phyloP scores from a whole-genome alignment of 2,797 vertebrate species.

The Sebastes nivosus region DNA sequence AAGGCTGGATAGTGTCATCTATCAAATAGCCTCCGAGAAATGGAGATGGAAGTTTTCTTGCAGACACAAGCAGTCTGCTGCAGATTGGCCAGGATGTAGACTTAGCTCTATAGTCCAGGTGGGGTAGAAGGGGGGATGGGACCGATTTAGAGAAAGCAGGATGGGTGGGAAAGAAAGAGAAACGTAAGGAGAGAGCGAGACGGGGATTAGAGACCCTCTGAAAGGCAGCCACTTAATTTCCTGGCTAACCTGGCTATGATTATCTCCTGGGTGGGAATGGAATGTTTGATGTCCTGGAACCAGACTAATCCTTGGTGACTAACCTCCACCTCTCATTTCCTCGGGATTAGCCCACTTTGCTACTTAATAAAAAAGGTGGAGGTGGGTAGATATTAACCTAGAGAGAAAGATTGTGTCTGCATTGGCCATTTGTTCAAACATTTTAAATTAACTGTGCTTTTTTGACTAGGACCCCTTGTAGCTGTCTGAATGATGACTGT shows the following conservation, averaged over 20 bases:
- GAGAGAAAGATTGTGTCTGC: constrained; percentile 5
- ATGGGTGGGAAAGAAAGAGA: constrained; percentile 60
- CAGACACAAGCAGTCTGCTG: constrained; percentile 57
- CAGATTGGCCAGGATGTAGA: constrained; percentile 23
- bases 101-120: constrained; percentile 38
- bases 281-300: constrained; percentile 85
- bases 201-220: constrained; percentile 66
- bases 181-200: constrained; percentile 66
- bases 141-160: constrained; percentile 24
- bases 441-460: background rate
- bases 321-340: constrained; percentile 92
- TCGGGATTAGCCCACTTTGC: constrained; percentile 84
- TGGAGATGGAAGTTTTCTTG: constrained; percentile 50
- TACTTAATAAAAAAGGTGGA: constrained; percentile 77
- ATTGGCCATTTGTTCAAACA: background rate
- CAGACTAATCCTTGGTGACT: constrained; percentile 86
- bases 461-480: background rate
- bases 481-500: background rate
- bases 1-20: constrained; percentile 27
- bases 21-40: constrained; percentile 41
- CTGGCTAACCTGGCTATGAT: constrained; percentile 83
- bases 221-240: constrained; percentile 82
- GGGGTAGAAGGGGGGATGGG: constrained; percentile 15
- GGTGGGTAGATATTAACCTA: constrained; percentile 49
- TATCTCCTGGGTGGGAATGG: constrained; percentile 88